Percentiles rank a stretch among this genome's conserved stretches.
phyloP scores from a whole-genome alignment of 2,888 invertebrate genomes.

The Heliconius ethilla region DNA sequence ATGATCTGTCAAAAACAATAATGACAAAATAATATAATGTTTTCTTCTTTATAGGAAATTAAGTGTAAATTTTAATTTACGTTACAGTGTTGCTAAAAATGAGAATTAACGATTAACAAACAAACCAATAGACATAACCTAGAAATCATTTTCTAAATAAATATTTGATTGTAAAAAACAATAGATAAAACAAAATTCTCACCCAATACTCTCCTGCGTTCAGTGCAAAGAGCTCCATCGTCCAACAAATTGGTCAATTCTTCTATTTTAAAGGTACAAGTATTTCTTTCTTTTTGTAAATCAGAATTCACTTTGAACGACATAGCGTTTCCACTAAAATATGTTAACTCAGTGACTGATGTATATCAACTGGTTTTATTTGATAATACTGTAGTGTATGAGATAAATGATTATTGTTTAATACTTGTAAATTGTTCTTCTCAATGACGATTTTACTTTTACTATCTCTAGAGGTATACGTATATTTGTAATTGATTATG shows the following conservation, averaged over 20 bases:
- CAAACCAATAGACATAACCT: neutral
- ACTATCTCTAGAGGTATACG: neutral
- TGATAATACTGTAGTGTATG: neutral
- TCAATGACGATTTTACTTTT: neutral
- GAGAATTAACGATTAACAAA: neutral
- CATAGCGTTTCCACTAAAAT: constrained; percentile 43
- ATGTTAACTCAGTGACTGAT: neutral
- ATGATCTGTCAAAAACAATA: neutral
- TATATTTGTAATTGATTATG: neutral
- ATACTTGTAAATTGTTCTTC: neutral
- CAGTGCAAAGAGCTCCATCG: constrained; percentile 86
- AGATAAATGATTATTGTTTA: neutral
- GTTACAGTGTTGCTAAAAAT: neutral
- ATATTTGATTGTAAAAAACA: neutral
- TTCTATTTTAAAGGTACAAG: constrained; percentile 85
- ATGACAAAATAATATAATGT: neutral
- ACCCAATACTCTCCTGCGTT: constrained; percentile 79
- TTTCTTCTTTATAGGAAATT: neutral
- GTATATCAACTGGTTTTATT: neutral
- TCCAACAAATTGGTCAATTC: constrained; percentile 90
- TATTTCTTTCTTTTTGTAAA: constrained; percentile 85
- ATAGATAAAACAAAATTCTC: constrained; percentile 39
- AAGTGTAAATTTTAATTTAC: neutral
- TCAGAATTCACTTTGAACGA: constrained; percentile 82
- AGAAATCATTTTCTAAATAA: neutral